Conservation (phyloP, 2,888 invertebrate genomes). For the Archaeoteleia sp. region DNA sequence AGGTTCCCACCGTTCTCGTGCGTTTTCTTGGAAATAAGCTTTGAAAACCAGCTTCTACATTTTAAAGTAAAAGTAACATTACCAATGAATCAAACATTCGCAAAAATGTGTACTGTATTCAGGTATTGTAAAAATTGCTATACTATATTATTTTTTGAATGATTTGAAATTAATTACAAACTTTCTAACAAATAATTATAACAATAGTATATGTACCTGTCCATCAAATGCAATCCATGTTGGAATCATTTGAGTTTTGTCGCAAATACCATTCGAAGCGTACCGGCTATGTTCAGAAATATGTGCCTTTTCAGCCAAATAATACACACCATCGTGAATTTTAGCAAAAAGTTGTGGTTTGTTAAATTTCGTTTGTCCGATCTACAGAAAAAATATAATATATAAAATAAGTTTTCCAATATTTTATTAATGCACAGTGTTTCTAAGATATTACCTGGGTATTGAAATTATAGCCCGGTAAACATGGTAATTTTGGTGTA, state of each 20-base stretch:
- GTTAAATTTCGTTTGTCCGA: constrained; percentile 80
- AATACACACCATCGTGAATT: constrained; percentile 78
- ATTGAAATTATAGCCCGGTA: constrained; percentile 84
- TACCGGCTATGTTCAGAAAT: constrained; percentile 79
- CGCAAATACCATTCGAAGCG: constrained; percentile 85
- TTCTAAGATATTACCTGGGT: constrained; percentile 80
- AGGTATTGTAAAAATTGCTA: too few relatives aligned
- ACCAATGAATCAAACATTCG: too few relatives aligned
- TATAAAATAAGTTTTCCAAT: constrained; percentile 1
- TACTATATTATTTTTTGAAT: too few relatives aligned
- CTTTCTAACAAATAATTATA: too few relatives aligned
- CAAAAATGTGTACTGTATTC: too few relatives aligned
- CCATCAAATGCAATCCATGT: constrained; percentile 93
- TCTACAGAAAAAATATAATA: constrained; percentile 71
- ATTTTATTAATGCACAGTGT: constrained; percentile 24
- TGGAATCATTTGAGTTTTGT: constrained; percentile 85
- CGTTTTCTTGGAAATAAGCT: constrained; percentile 87
- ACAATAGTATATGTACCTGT: too few relatives aligned
- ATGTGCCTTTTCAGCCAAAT: constrained; percentile 79
- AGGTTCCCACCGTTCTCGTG: constrained; percentile 81
- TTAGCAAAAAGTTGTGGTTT: constrained; percentile 80
- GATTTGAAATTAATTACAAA: too few relatives aligned
- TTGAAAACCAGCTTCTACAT: constrained; percentile 84
- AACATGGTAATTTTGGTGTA: constrained; percentile 81
- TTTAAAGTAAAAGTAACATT: too few relatives aligned